phyloP scores from a whole-genome alignment of 2,113 vertebrate genomes.

The Girardinichthys multiradiatus region DNA sequence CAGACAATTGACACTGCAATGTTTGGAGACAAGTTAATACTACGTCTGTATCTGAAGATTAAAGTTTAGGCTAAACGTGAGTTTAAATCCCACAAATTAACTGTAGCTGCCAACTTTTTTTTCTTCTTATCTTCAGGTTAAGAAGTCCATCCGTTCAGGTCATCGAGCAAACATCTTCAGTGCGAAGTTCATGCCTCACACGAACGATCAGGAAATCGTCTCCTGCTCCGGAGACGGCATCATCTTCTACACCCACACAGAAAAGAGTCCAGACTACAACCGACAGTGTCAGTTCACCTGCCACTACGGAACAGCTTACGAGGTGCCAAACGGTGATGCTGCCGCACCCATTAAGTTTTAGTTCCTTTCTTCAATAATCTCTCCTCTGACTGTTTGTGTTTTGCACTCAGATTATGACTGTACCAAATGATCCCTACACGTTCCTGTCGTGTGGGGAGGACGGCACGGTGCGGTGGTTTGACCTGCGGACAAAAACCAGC shows the following conservation, averaged over 20 bases:
- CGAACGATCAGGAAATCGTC: constrained; percentile 94
- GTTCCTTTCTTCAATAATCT: not conserved
- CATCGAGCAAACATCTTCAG: constrained; percentile 99
- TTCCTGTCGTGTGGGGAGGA: constrained; percentile 99
- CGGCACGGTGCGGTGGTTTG: constrained; percentile 98
- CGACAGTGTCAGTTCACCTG: constrained; percentile 97
- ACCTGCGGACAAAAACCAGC: constrained; percentile 95
- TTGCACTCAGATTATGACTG: constrained; percentile 91
- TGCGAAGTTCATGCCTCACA: constrained; percentile 97
- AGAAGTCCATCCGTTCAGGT: constrained; percentile 95
- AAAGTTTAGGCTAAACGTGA: too few species aligned
- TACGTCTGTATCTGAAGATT: not conserved
- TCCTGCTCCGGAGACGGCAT: constrained; percentile 98
- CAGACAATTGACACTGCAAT: too few species aligned
- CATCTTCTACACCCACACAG: constrained; percentile 95
- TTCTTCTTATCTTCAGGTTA: constrained; percentile 80
- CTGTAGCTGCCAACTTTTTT: not conserved
- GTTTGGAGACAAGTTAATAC: not conserved
- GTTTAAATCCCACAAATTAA: constrained; percentile 6
- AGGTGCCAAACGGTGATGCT: constrained; percentile 78
- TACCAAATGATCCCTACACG: constrained; percentile 97
- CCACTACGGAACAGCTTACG: constrained; percentile 97
- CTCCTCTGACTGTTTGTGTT: not conserved
- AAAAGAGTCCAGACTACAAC: constrained; percentile 93
- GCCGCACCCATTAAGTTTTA: not conserved